Evolutionary conservation across 1,140 invertebrate genomes (phyloP).

Genomic region (Diorhabda carinulata): DNA sequence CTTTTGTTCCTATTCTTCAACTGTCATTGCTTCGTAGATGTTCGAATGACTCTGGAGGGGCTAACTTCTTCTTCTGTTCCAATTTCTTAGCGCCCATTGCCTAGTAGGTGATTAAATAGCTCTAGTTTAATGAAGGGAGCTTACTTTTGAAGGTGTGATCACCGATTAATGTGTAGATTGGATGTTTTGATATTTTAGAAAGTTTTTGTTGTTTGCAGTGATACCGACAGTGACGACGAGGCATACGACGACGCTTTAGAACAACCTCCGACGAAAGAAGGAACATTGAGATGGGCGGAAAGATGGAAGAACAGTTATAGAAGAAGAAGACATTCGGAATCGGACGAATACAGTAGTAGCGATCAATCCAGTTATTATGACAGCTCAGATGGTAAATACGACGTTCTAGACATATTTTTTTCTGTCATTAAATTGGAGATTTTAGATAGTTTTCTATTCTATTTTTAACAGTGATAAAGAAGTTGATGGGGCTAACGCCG

Average conservation of each 20-base stretch:
- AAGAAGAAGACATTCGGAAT: constrained; percentile 37
- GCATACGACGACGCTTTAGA: constrained; percentile 61
- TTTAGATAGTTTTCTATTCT: too few relatives aligned
- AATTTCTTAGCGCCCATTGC: too few relatives aligned
- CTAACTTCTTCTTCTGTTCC: too few relatives aligned
- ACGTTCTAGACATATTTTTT: not conserved
- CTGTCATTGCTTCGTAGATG: too few relatives aligned
- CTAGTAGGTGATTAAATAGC: too few relatives aligned
- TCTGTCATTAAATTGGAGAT: too few relatives aligned
- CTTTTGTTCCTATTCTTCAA: too few relatives aligned
- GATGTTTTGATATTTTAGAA: too few relatives aligned
- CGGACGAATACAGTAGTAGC: constrained; percentile 53
- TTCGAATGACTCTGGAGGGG: too few relatives aligned
- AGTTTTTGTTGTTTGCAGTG: constrained; percentile 41
- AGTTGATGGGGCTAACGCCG: constrained; percentile 9
- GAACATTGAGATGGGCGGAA: constrained; percentile 61
- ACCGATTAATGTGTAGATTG: too few relatives aligned
- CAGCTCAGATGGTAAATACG: constrained; percentile 56
- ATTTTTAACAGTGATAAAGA: constrained; percentile 10
- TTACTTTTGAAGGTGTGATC: too few relatives aligned
- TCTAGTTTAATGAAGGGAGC: too few relatives aligned
- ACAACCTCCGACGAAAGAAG: constrained; percentile 61
- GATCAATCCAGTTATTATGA: constrained; percentile 58
- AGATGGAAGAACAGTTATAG: constrained; percentile 53
- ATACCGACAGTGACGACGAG: constrained; percentile 57